Base-by-base conservation (phyloP, 2,113 vertebrate species). In the Ophiodon elongatus region DNA sequence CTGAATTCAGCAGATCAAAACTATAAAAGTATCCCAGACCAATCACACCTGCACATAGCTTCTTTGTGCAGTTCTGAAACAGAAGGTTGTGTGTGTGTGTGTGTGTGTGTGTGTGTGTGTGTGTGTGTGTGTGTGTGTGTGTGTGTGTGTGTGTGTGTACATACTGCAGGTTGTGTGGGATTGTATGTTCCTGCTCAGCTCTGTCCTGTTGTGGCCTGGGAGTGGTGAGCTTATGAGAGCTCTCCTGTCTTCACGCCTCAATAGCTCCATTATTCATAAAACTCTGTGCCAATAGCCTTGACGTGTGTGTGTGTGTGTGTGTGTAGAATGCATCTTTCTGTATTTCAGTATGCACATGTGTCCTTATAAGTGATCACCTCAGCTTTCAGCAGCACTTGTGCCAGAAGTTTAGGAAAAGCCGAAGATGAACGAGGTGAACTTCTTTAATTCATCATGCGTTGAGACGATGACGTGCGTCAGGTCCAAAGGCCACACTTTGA, bases 201-300 rank as follows among this genome's bases (percentile, higher is more conserved):
- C 76, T 67, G 80, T 82, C 79, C 80, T 88, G 89, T 93, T 86
- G 85, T 86, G 86, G 80, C 83, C 83, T 86, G 82, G 71, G 81
- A 89, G 85, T 76, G 37, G 47, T 85, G 80, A 85, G 85, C 73
- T 88, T 77, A 93, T 92, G 84, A 92, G 85, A 89, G 93, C 84
- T 89, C 83, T 81, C 68, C 85, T 87, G 86, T 93, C 80, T 89
- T 72, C 78, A 78, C 6, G 88, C 83, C 69, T 93, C 89, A 93
- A 85, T 84, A 82, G 83, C 54, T 86, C 89, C 65, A 93, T 93
- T 92, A 93, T 93, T 94, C 86, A 90, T 83, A 78, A 87, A 75
- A 88, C 70, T 77, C 68, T 80, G 62, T 65, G 91, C 84, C 81
- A 88, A 88, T 83, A 85, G 80, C 35, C 29, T 67, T 0, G 56